Conservation (phyloP, 30 jellyfish, hydroid and myxozoan species). For the Chironex yamaguchii region DNA sequence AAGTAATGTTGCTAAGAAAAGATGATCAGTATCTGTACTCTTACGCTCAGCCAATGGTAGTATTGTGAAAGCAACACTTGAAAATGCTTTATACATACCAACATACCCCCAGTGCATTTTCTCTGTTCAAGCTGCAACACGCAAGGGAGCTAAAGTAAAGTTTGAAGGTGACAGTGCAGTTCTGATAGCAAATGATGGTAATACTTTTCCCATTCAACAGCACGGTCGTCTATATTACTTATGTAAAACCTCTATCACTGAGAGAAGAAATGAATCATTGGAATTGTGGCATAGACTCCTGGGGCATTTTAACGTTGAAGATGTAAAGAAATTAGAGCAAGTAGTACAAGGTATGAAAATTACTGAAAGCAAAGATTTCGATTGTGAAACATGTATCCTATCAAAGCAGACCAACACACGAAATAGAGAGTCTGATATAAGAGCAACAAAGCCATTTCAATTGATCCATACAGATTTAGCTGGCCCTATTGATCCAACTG, state of each 20-base stretch:
- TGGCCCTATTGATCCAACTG: constrained; percentile 58
- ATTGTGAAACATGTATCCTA: constrained; percentile 20
- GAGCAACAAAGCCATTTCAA: constrained; percentile 37
- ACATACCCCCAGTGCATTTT: constrained; percentile 69
- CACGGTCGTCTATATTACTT: no score
- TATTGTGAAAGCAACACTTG: constrained; percentile 45
- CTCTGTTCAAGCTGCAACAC: constrained; percentile 75
- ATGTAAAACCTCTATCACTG: no score
- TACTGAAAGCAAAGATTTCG: no score
- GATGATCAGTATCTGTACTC: constrained; percentile 48
- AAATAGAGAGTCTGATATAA: constrained; percentile 10
- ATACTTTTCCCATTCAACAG: no score
- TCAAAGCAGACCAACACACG: constrained; percentile 16
- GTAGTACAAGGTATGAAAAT: constrained; percentile 64
- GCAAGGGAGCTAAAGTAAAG: constrained; percentile 39
- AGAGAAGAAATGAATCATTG: no score
- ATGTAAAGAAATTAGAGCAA: constrained; percentile 36
- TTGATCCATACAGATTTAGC: constrained; percentile 32
- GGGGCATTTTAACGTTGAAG: constrained; percentile 68
- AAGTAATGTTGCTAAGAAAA: constrained; percentile 68
- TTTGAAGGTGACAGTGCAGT: constrained; percentile 28
- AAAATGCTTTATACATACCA: constrained; percentile 54
- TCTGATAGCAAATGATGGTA: constrained; percentile 39
- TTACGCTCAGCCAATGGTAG: constrained; percentile 33
- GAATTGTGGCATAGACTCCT: constrained; percentile 71